These are phyloP conservation scores for Sorex maritimensis DNA, from an alignment of 2,797 vertebrate genomes.

Conservation along the genomic window DNA sequence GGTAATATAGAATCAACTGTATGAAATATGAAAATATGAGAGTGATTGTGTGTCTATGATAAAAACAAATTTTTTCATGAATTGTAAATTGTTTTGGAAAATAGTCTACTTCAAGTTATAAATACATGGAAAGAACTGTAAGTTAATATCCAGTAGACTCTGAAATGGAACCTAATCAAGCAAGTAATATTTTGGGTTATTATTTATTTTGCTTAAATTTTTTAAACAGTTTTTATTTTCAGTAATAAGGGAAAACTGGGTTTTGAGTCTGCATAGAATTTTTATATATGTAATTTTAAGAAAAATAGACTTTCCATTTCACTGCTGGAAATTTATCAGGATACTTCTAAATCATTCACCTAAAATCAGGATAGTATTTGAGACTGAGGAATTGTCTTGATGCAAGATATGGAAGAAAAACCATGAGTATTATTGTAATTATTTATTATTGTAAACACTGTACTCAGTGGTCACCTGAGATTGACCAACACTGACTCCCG, in stretches of 20 bases:
- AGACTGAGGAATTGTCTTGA: neutral
- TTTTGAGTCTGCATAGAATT: neutral
- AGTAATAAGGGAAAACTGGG: neutral
- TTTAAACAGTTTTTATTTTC: slow-evolving; percentile 32
- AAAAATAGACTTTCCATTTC: neutral
- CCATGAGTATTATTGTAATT: neutral
- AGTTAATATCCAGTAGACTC: slow-evolving; percentile 2
- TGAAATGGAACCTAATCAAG: slow-evolving; percentile 40
- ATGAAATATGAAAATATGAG: neutral
- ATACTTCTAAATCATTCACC: neutral
- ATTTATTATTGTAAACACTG: neutral
- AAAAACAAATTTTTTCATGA: slow-evolving; percentile 29
- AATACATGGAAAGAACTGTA: neutral
- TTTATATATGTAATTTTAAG: slow-evolving; percentile 16
- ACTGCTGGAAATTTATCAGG: neutral
- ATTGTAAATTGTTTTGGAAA: neutral
- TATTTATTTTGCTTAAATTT: neutral
- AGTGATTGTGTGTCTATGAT: neutral
- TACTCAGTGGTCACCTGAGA: too few species aligned
- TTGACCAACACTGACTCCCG: too few species aligned
- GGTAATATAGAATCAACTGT: neutral
- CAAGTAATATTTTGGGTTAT: neutral
- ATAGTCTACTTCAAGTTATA: slow-evolving; percentile 36
- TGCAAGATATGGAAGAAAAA: neutral
- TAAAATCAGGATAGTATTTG: neutral